Conservation (phyloP, 2,888 invertebrate genomes). For the Cryptocephalus moraei region DNA sequence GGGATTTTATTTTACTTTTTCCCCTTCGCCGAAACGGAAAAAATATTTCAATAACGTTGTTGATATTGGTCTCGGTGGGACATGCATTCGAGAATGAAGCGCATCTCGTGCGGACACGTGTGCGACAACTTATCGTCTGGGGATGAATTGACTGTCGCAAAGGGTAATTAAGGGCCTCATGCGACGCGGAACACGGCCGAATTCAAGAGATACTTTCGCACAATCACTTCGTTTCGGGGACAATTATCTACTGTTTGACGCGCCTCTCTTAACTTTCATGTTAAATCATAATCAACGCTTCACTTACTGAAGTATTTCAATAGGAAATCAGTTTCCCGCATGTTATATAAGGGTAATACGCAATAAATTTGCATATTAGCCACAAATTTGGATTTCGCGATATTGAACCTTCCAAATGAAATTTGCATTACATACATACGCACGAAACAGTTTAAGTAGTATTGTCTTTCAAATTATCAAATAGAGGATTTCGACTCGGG, state of each 20-base stretch:
- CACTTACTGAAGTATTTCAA: no score
- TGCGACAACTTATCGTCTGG: constrained; percentile 22
- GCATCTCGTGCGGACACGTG: constrained; percentile 23
- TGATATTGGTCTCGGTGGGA: constrained; percentile 25
- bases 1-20: constrained; percentile 20
- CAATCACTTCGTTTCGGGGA: constrained; percentile 28
- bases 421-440: no score
- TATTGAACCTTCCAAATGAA: no score
- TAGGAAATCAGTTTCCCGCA: no score
- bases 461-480: no score
- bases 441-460: no score
- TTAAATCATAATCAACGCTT: no score
- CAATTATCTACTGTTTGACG: constrained; percentile 6
- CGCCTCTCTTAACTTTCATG: neutral
- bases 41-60: constrained; percentile 29
- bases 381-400: no score
- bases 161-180: constrained; percentile 30
- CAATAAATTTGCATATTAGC: no score
- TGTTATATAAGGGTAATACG: no score
- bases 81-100: neutral
- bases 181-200: constrained; percentile 27
- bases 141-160: constrained; percentile 28
- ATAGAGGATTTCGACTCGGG: no score
- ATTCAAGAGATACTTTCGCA: constrained; percentile 35
- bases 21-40: constrained; percentile 21